A percentile compares a stretch with the other conserved stretches of the same genome.
Evolutionary conservation across 2,888 invertebrate genomes (phyloP).

Genomic region (Athalia cordata): DNA sequence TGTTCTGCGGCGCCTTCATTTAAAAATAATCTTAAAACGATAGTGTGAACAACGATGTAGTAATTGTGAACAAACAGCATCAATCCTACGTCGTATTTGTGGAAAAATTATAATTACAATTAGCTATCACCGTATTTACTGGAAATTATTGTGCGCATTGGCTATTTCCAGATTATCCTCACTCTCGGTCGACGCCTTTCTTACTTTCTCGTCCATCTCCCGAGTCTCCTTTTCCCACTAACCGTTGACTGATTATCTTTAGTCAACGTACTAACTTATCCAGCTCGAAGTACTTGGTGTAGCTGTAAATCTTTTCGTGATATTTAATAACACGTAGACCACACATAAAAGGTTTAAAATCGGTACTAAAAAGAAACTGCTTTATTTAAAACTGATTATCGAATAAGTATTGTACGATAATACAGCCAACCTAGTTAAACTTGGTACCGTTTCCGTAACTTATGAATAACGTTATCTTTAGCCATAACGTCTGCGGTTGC

Average conservation of each 20-base stretch:
- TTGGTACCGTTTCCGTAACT: conserved; percentile 37
- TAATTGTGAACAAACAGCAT: neutral
- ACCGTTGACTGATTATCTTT: no score
- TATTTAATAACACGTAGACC: no score
- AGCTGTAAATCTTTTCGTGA: no score
- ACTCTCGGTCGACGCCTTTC: conserved; percentile 46
- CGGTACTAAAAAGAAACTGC: no score
- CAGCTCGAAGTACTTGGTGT: no score
- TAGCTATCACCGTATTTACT: neutral
- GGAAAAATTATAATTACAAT: neutral
- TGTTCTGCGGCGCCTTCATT: conserved; percentile 15
- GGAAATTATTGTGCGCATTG: no score
- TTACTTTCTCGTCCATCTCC: no score
- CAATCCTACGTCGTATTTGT: neutral
- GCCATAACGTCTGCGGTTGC: conserved; percentile 16
- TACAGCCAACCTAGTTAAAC: conserved; percentile 1
- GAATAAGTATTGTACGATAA: neutral
- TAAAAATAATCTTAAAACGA: neutral
- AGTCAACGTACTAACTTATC: no score
- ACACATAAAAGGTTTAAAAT: no score
- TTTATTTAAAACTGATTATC: neutral
- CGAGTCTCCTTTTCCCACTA: no score
- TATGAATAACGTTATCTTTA: conserved; percentile 6
- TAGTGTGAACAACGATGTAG: neutral
- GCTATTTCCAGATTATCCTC: conserved; percentile 44